These are phyloP conservation scores for Daptonema setosum DNA, from an alignment of 2,888 invertebrate genomes.

Conservation along the genomic window DNA sequence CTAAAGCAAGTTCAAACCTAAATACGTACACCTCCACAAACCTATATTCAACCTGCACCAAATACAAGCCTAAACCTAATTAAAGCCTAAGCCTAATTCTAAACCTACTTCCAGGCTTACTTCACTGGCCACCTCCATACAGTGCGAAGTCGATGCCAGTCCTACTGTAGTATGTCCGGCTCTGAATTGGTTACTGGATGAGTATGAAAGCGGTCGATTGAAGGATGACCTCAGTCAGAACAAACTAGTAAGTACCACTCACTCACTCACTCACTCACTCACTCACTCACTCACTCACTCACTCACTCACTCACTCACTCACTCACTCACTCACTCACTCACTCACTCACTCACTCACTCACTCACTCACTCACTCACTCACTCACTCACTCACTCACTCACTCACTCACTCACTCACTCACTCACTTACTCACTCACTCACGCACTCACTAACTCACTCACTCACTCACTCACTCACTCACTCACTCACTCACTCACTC, in stretches of 20 bases:
- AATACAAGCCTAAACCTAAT: no score
- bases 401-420: no score
- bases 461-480: not conserved
- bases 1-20: no score
- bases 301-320: not conserved
- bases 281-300: not conserved
- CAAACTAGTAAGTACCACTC: not conserved
- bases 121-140: not conserved
- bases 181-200: not conserved
- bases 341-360: not conserved
- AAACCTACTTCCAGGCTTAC: not conserved
- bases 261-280: not conserved
- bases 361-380: not conserved
- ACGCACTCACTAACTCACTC: no score
- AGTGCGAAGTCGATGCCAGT: not conserved
- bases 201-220: not conserved
- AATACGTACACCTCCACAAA: no score
- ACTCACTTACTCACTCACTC: no score
- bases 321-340: not conserved
- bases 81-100: no score
- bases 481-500: not conserved
- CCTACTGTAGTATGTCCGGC: not conserved
- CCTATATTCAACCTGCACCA: no score
- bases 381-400: not conserved
- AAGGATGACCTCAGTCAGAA: not conserved